Evolutionary conservation across 1,140 invertebrate species (phyloP).

Genomic region (Lanistes nyassanus): DNA sequence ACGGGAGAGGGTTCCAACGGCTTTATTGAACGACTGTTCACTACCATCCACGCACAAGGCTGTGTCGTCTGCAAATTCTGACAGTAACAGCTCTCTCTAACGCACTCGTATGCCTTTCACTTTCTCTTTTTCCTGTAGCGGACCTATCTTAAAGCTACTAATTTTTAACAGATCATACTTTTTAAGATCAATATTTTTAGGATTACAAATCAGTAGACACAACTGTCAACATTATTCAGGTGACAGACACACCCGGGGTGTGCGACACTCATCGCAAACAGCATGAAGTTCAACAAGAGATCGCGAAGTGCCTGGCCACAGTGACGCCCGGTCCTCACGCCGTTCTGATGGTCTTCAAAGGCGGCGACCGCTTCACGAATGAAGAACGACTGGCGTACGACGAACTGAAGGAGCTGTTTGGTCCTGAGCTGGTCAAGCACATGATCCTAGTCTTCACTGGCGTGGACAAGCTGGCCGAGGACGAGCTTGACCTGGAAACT

Average conservation of each 20-base stretch:
- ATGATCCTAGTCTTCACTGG: background rate
- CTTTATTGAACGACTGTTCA: too few species aligned
- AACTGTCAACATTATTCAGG: too few species aligned
- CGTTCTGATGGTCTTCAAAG: background rate
- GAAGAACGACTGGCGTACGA: background rate
- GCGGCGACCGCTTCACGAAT: background rate
- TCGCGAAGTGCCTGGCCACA: background rate
- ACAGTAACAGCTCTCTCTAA: too few species aligned
- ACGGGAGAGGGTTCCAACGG: too few species aligned
- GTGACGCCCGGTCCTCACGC: background rate
- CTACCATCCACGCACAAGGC: too few species aligned
- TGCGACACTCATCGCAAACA: background rate
- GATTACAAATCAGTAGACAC: too few species aligned
- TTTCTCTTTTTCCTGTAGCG: too few species aligned
- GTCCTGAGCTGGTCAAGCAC: background rate
- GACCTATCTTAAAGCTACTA: too few species aligned
- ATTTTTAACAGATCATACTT: too few species aligned
- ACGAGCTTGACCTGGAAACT: background rate
- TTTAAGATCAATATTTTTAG: too few species aligned
- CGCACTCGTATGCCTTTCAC: too few species aligned
- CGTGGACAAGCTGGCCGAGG: background rate
- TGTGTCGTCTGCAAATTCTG: too few species aligned
- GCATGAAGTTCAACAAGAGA: background rate
- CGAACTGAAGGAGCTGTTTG: background rate
- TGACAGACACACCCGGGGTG: slow-evolving; percentile 1